Evolutionary conservation across 2,113 vertebrate genomes (phyloP).

Genomic region (Emydocephalus ijimae): DNA sequence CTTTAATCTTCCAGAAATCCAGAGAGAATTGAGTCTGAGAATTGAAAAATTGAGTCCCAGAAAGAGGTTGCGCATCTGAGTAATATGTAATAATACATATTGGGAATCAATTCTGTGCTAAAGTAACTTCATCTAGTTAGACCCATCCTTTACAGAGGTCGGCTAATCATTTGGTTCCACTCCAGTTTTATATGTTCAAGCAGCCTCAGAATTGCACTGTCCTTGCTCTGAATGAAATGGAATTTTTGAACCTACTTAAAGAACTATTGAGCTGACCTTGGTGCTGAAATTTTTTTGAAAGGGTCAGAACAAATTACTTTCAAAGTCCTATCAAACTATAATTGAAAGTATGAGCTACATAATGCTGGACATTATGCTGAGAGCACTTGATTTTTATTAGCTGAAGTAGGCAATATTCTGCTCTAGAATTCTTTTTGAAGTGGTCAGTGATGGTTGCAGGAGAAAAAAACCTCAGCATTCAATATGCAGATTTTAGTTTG

Average conservation of each 20-base stretch:
- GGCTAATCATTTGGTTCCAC: neutral
- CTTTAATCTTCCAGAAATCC: neutral
- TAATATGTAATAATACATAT: neutral
- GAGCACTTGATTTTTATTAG: neutral
- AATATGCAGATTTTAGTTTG: neutral
- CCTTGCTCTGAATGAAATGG: neutral
- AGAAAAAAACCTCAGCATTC: neutral
- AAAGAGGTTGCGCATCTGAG: neutral
- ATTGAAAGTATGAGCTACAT: neutral
- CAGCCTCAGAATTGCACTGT: neutral
- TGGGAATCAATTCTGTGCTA: neutral
- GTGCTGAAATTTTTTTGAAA: neutral
- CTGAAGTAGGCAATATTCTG: neutral
- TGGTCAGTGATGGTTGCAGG: neutral
- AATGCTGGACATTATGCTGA: neutral
- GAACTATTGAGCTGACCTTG: constrained; percentile 40
- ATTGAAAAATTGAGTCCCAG: neutral
- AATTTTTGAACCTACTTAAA: rapidly evolving
- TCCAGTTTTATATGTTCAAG: neutral
- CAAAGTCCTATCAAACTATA: neutral
- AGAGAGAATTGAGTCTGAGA: neutral
- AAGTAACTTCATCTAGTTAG: neutral
- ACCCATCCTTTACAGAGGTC: neutral
- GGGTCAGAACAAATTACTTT: rapidly evolving
- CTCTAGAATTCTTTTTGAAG: neutral